These are phyloP conservation scores for Desmophyllum pertusum DNA, from an alignment of 92 coral and sea anemone genomes.

Conservation along the genomic window DNA sequence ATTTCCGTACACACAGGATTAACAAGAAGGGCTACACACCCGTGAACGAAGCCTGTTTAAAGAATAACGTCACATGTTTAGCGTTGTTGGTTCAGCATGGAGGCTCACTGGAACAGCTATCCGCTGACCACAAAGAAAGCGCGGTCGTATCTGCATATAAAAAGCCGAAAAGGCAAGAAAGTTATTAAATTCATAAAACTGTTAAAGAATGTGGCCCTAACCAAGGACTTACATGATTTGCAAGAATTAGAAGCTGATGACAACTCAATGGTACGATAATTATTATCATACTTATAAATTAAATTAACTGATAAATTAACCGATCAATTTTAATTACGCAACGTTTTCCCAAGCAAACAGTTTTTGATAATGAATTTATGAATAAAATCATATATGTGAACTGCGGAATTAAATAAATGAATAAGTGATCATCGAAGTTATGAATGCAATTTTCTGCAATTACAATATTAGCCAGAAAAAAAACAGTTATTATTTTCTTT, in stretches of 20 bases:
- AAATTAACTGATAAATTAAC: no score
- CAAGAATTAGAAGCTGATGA: constrained; percentile 15
- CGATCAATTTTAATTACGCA: no score
- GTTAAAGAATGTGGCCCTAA: constrained; percentile 45
- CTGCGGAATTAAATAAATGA: no score
- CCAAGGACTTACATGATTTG: constrained; percentile 37
- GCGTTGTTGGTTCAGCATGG: constrained; percentile 77
- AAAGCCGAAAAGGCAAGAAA: constrained; percentile 37
- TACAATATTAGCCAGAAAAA: no score
- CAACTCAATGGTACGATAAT: constrained; percentile 1
- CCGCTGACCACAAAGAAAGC: constrained; percentile 60
- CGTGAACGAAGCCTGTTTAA: constrained; percentile 79
- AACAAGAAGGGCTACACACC: constrained; percentile 77
- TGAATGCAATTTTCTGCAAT: no score
- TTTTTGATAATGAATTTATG: no score
- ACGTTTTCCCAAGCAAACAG: no score
- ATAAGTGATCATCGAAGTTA: no score
- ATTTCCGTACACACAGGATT: constrained; percentile 25
- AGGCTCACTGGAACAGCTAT: constrained; percentile 57
- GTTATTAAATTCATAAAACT: constrained; percentile 46
- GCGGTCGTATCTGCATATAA: constrained; percentile 58
- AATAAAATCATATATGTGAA: no score
- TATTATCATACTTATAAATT: no score
- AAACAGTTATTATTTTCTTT: no score
- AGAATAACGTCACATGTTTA: constrained; percentile 69